phyloP scores from a whole-genome alignment of 2,888 invertebrate species.

The Atrina japonica region DNA sequence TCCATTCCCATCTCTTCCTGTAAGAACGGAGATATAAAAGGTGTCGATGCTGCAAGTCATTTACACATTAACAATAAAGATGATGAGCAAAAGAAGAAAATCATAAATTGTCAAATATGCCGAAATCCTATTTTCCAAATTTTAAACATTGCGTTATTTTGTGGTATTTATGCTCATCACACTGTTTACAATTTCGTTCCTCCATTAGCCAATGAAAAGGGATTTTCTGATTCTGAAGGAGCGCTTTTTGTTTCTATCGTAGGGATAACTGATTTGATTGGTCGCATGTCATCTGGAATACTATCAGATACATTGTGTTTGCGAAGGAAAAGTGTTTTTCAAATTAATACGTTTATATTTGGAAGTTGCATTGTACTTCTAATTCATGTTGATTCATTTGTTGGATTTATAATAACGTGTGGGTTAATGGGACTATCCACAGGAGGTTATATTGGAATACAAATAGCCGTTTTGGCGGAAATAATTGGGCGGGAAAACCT shows the following conservation, averaged over 20 bases:
- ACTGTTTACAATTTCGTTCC: constrained; percentile 14
- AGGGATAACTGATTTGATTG: constrained; percentile 19
- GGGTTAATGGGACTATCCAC: constrained; percentile 12
- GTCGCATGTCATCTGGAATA: constrained; percentile 13
- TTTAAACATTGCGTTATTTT: constrained; percentile 7
- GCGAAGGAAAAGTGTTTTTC: constrained; percentile 1
- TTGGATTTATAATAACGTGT: constrained; percentile 2
- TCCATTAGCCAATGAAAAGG: constrained; percentile 13
- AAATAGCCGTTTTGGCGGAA: constrained; percentile 17
- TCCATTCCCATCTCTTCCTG: too few species aligned
- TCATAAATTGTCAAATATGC: constrained; percentile 9
- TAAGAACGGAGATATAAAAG: too few species aligned
- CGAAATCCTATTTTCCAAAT: constrained; percentile 8
- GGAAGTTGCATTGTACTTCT: neutral
- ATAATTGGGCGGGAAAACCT: constrained; percentile 24
- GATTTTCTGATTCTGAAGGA: constrained; percentile 22
- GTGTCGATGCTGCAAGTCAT: too few species aligned
- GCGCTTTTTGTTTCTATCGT: constrained; percentile 24
- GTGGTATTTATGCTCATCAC: constrained; percentile 21
- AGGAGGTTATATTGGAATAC: constrained; percentile 20
- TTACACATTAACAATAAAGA: too few species aligned
- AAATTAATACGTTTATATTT: constrained; percentile 2
- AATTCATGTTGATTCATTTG: neutral
- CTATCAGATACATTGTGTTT: neutral
- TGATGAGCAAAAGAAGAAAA: too few species aligned